A percentile compares a stretch with the other conserved stretches of the same genome.
phyloP scores from a whole-genome alignment of 2,888 invertebrate species.

The Noctua fimbriata region DNA sequence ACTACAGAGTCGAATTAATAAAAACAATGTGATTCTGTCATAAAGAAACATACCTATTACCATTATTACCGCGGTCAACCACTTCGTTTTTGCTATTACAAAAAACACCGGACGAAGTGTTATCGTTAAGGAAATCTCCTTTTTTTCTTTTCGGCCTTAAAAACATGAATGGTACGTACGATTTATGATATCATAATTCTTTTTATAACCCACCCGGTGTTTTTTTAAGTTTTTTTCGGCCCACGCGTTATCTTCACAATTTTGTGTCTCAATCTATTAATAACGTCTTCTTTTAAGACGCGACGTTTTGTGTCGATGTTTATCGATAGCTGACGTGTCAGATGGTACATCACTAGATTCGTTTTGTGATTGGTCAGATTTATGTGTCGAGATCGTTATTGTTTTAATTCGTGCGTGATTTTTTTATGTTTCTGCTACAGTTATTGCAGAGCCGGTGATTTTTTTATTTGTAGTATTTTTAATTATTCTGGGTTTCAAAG shows the following conservation, averaged over 20 bases:
- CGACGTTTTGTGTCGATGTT: conserved; percentile 81
- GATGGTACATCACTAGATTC: conserved; percentile 74
- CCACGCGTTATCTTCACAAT: conserved; percentile 83
- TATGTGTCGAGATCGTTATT: conserved; percentile 60
- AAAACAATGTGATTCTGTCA: conserved; percentile 60
- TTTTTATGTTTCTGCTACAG: conserved; percentile 30
- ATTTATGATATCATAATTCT: conserved; percentile 89
- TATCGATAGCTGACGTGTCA: conserved; percentile 78
- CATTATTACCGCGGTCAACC: conserved; percentile 67
- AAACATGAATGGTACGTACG: conserved; percentile 89
- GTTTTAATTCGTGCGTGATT: conserved; percentile 47
- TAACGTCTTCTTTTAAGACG: conserved; percentile 87
- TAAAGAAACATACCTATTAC: conserved; percentile 65
- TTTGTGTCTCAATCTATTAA: conserved; percentile 90
- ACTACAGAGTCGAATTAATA: conserved; percentile 43
- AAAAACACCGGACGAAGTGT: conserved; percentile 84
- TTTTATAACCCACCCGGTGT: conserved; percentile 85
- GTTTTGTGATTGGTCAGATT: conserved; percentile 62
- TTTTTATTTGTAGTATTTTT: conserved; percentile 4
- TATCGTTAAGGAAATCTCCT: conserved; percentile 88
- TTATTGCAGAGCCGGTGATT: conserved; percentile 19
- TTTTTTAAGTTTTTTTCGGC: conserved; percentile 75
- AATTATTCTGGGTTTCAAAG: conserved; percentile 5
- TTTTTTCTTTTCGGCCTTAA: conserved; percentile 79
- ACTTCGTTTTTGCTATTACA: conserved; percentile 73